Evolutionary conservation across 2,113 vertebrate species (phyloP), one percentile per base, ranked within the genome.

Genomic region (Dromaius novaehollandiae): DNA sequence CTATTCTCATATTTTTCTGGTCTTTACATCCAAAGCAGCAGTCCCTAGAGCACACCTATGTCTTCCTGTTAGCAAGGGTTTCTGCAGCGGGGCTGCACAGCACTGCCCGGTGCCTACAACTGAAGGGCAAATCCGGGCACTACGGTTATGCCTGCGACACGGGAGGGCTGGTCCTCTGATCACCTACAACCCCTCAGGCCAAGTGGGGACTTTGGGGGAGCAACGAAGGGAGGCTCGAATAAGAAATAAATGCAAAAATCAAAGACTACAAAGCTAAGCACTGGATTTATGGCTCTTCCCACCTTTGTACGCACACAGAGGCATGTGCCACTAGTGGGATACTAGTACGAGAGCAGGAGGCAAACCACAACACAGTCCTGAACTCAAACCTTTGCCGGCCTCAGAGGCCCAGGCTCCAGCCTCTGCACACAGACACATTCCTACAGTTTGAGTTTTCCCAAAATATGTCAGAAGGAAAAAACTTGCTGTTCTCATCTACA

Each of bases 1-100:
- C 68, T 83, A 80, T 93, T 94, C 71, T 94, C 30, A 13, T 92
- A 63, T 92, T 95, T 96, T 93, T 86, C 73, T 88, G 75, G 93
- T 95, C 84, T 90, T 91, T 60, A 71, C 25, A 71, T 44, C 90
- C 82, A 80, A 94, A 93, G 66, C 53, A 93, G 73, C 82, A 83
- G 74, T 85, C 53, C 42, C 81, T 64, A 86, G 24, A 82, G 74
- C 48, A 93, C 92, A 63, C 56, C 36, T 78, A 63, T 76, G 51
- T 71, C 80, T 80, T 92, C 64, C 34, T 38, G 10, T 69, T 86
- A 28, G 70, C 42, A 89, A 58, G 36, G 81, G 78, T 82, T 66
- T 74, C 90, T 77, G 75, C 21, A 70, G n/a, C 63, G 66, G 40
- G 32, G 77, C 71, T 84, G 71, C 58, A 78, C 18, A 40, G 58